Conservation (phyloP, 1,140 invertebrate genomes). For the Heterodera carotae region DNA sequence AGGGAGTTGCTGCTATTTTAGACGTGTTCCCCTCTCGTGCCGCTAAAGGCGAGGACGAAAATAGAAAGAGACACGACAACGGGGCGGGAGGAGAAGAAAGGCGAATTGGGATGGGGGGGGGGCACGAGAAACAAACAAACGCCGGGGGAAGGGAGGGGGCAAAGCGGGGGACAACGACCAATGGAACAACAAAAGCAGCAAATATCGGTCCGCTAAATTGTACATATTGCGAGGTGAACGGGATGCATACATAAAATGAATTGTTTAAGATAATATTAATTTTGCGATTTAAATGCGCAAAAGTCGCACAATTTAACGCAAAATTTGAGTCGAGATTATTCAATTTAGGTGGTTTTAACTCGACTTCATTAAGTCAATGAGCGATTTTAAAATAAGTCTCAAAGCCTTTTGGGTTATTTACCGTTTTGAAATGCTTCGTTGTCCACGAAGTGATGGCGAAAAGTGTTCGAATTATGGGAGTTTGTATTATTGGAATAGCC, state of each 20-base stretch:
- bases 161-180: neutral
- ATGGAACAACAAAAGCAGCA: conserved; percentile 1
- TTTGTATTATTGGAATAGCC: neutral
- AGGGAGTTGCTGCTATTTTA: conserved; percentile 7
- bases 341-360: too few relatives aligned
- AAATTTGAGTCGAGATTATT: too few relatives aligned
- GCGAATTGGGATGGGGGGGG: neutral
- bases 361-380: too few relatives aligned
- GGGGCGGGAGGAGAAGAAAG: too few relatives aligned
- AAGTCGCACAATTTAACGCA: too few relatives aligned
- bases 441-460: neutral
- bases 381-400: too few relatives aligned
- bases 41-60: neutral
- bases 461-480: neutral
- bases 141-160: neutral
- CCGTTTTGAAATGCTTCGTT: neutral
- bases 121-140: conserved; percentile 17
- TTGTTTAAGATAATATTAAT: too few relatives aligned
- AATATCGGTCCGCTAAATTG: neutral
- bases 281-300: too few relatives aligned
- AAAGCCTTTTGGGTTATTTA: neutral
- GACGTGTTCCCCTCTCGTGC: conserved; percentile 4
- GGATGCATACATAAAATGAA: too few relatives aligned
- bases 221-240: neutral
- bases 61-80: conserved; percentile 12